A percentile compares a stretch with the other conserved stretches of the same genome.
phyloP scores from a whole-genome alignment of 2,797 vertebrate genomes.

The Ibycter americanus region DNA sequence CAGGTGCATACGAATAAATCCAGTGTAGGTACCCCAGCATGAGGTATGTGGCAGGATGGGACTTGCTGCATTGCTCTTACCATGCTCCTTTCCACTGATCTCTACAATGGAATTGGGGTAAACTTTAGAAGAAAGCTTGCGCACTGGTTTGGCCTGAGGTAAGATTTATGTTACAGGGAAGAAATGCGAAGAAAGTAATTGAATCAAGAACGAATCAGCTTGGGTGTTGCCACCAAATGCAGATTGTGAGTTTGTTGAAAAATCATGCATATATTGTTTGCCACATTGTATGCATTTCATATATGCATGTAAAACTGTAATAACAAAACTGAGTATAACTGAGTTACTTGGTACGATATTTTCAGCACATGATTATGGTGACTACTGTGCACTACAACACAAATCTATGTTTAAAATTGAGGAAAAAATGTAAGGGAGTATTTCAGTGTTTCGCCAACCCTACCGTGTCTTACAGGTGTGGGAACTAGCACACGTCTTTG shows the following conservation, averaged over 20 bases:
- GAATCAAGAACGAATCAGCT: not conserved
- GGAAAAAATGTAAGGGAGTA: not conserved
- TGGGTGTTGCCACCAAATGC: not conserved
- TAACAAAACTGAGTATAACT: not conserved
- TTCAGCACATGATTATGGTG: not conserved
- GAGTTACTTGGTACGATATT: not conserved
- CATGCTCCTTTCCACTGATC: not conserved
- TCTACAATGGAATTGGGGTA: not conserved
- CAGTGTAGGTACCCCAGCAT: not conserved
- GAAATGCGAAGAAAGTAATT: not conserved
- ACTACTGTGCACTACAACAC: not conserved
- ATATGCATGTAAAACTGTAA: not conserved
- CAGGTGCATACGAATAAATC: not conserved
- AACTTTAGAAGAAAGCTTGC: not conserved
- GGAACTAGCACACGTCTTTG: not conserved
- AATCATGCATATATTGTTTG: fast-evolving
- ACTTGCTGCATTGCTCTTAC: not conserved
- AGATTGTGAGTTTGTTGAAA: not conserved
- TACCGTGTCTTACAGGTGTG: not conserved
- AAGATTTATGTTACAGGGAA: not conserved
- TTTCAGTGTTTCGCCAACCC: not conserved
- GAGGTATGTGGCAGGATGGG: not conserved
- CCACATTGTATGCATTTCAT: not conserved
- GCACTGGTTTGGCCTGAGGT: not conserved
- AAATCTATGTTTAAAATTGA: not conserved